Percentiles rank a stretch among this genome's conserved stretches.
Conservation (phyloP, 1,140 invertebrate species). For the Caenorhabditis brenneri region DNA sequence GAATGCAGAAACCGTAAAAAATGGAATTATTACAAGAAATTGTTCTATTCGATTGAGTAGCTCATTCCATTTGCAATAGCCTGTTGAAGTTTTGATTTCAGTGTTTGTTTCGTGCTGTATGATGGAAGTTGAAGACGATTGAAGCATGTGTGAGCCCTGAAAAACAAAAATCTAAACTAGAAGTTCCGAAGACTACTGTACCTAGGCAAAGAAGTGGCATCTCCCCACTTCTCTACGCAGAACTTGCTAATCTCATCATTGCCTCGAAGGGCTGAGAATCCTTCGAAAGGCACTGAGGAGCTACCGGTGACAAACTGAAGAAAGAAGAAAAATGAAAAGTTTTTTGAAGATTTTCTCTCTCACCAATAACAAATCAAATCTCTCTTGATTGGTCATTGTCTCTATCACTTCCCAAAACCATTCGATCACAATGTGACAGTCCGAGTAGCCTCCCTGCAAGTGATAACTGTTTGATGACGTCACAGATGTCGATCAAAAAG, state of each 20-base stretch:
- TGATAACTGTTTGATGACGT: background rate
- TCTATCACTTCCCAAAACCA: slow-evolving; percentile 40
- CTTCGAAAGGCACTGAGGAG: slow-evolving; percentile 30
- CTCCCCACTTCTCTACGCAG: slow-evolving; percentile 25
- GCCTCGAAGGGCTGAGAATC: slow-evolving; percentile 18
- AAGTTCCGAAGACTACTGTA: background rate
- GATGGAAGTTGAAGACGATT: slow-evolving; percentile 13
- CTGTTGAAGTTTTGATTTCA: slow-evolving; percentile 17
- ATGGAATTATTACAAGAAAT: too few species aligned
- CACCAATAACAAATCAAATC: slow-evolving; percentile 30
- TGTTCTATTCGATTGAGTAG: slow-evolving; percentile 1
- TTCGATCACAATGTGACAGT: slow-evolving; percentile 30
- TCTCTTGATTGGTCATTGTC: slow-evolving; percentile 31
- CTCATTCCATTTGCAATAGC: slow-evolving; percentile 8
- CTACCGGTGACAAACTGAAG: slow-evolving; percentile 31
- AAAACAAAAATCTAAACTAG: background rate
- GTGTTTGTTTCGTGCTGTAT: background rate
- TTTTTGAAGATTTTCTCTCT: background rate
- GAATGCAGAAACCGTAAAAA: too few species aligned
- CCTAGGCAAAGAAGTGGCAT: slow-evolving; percentile 15
- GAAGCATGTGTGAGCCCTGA: slow-evolving; percentile 29
- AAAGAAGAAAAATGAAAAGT: background rate
- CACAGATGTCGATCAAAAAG: background rate
- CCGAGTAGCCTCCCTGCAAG: slow-evolving; percentile 36
- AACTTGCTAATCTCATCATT: slow-evolving; percentile 29